Percentiles rank a stretch among this genome's conserved stretches.
These are phyloP conservation scores for Atopsyche davidsoni DNA, from an alignment of 1,140 invertebrate genomes.

Conservation along the genomic window DNA sequence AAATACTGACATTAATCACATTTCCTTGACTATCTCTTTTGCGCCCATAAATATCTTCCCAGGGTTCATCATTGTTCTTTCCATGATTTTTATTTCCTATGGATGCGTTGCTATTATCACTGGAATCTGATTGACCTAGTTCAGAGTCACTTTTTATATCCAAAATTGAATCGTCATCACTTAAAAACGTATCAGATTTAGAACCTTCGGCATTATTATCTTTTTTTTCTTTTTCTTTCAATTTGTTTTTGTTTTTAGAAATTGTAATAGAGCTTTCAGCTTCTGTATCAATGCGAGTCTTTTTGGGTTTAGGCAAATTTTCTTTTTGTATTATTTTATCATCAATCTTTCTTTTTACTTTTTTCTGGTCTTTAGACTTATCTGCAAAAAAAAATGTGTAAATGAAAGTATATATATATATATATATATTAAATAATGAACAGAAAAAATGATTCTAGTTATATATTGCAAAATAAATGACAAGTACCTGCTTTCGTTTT, in stretches of 20 bases:
- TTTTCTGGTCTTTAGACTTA: no score
- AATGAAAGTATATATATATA: no score
- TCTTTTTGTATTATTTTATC: no score
- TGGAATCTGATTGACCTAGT: background rate
- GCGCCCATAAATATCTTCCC: slow-evolving; percentile 94
- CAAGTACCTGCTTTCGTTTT: slow-evolving; percentile 8
- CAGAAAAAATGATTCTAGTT: background rate
- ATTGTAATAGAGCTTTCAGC: no score
- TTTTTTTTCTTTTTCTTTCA: slow-evolving; percentile 3
- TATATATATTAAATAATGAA: no score
- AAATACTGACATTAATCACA: slow-evolving; percentile 51
- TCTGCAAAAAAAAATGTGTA: no score
- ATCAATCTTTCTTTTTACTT: no score
- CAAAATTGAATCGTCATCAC: background rate
- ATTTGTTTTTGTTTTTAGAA: no score
- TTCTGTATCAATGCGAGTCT: no score
- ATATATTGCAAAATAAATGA: background rate
- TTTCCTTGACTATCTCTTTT: slow-evolving; percentile 73
- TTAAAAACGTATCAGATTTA: background rate
- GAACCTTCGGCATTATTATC: background rate
- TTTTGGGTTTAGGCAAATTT: no score
- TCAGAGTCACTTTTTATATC: background rate
- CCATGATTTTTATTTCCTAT: no score
- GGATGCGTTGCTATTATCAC: background rate
- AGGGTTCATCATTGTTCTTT: no score